phyloP scores from a whole-genome alignment of 2,888 invertebrate genomes.

The Synanthedon vespiformis region DNA sequence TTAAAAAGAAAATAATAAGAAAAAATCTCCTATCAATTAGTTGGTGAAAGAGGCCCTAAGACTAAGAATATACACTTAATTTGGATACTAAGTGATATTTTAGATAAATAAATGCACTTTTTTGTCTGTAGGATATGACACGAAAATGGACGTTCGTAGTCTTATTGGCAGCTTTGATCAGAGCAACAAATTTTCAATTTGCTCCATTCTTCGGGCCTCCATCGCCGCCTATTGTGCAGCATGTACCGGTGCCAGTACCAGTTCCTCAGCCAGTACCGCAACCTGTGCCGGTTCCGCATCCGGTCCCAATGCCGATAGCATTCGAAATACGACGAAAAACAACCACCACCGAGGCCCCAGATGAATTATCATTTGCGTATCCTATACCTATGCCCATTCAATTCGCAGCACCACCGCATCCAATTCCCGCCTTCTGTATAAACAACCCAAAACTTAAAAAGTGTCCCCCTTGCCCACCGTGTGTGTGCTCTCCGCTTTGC shows the following conservation, averaged over 20 bases:
- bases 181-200: background rate
- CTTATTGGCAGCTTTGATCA: background rate
- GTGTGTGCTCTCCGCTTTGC: conserved; percentile 39
- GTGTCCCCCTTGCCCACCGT: conserved; percentile 52
- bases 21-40: too few relatives aligned
- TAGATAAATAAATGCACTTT: too few relatives aligned
- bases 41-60: too few relatives aligned
- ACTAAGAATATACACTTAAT: too few relatives aligned
- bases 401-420: conserved; percentile 21
- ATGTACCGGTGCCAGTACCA: conserved; percentile 6
- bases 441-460: conserved; percentile 12
- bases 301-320: background rate
- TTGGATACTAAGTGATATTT: too few relatives aligned
- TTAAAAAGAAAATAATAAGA: too few relatives aligned
- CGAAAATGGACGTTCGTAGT: background rate
- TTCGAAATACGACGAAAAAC: conserved; percentile 8
- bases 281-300: background rate
- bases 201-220: background rate
- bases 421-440: conserved; percentile 14
- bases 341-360: conserved; percentile 9
- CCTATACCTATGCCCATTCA: conserved; percentile 23
- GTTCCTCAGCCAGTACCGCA: background rate
- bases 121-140: background rate
- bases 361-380: conserved; percentile 1
- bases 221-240: conserved; percentile 1